Evolutionary conservation across 2,113 vertebrate genomes (phyloP), one percentile per base, ranked within the genome.

Genomic region (Eurystomus gularis): DNA sequence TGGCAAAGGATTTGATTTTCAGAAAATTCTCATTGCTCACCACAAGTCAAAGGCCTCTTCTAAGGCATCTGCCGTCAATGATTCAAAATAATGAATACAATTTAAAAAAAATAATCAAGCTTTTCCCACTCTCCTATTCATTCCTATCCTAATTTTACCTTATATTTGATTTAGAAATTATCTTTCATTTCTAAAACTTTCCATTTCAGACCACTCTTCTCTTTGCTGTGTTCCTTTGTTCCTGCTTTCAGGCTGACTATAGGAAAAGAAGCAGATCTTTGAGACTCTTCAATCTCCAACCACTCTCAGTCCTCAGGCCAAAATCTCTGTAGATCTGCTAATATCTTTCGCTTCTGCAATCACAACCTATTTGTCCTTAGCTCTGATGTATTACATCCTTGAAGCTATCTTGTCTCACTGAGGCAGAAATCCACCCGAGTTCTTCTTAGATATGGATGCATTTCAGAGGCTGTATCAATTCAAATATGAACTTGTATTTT

Each of bases 291-390:
- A 79, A 20, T 80, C 62, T 95, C 37, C 46, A 92, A 70, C 58
- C 26, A 37, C 57, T 93, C 49, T 77, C 54, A 82, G 46, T 91
- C 93, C 90, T 82, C 40, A 91, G 90, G 87, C 66, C 58, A 96
- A 82, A 91, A 92, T 3, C 42, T 66, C n/a, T 77, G 66, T 40
- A 94, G 71, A 80, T 82, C 58, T 8, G 13, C 77, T 95, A 80
- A 66, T 88, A 88, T 80, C 46, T 92, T 94, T 81, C 5, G 2
- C 29, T 90, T 46, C 46, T 86, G 42, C 68, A 78, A 15, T 94
- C 82, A 66, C 58, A 78, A 19, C n/a, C 19, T 81, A 35, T 90
- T 97, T 94, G 66, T 95, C 58, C 39, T 94, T 86, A 82, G 64
- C 33, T 86, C 55, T 96, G 88, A 90, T 84, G 29, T 28, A 81